Evolutionary conservation across 2,797 vertebrate genomes (phyloP).

Genomic region (Nasua narica): DNA sequence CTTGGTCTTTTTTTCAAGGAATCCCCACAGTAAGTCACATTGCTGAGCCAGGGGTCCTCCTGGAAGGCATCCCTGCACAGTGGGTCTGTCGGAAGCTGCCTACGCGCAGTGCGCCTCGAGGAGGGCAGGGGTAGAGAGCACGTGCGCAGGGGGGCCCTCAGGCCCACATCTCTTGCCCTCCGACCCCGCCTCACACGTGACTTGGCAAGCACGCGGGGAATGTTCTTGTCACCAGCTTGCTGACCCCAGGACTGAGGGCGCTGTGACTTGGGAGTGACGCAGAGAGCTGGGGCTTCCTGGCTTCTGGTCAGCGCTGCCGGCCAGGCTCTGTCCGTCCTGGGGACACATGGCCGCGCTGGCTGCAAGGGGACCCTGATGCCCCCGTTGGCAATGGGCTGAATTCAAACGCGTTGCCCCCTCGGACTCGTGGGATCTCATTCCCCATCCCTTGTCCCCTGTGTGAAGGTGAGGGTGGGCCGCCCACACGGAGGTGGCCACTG

Average conservation of each 20-base stretch:
- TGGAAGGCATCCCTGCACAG: not conserved
- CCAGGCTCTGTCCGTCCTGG: not conserved
- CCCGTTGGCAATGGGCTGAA: too few relatives aligned
- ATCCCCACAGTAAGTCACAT: not conserved
- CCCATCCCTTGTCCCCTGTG: not conserved
- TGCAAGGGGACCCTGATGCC: too few relatives aligned
- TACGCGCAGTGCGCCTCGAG: not conserved
- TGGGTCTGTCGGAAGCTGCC: not conserved
- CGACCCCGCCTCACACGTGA: not conserved
- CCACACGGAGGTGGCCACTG: not conserved
- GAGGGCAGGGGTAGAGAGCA: not conserved
- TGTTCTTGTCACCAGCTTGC: not conserved
- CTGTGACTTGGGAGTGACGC: not conserved
- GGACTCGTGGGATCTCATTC: not conserved
- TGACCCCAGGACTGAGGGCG: not conserved
- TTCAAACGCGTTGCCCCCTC: not conserved
- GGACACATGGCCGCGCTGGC: not conserved
- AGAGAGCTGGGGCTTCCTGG: not conserved
- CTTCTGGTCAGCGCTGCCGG: not conserved
- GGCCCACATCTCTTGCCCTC: not conserved
- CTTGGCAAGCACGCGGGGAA: not conserved
- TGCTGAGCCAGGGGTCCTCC: not conserved
- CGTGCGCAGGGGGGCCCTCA: fast-evolving
- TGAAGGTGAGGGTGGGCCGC: not conserved
- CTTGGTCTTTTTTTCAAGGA: not conserved